phyloP scores from a whole-genome alignment of 2,888 invertebrate genomes.

The Oscheius onirici region DNA sequence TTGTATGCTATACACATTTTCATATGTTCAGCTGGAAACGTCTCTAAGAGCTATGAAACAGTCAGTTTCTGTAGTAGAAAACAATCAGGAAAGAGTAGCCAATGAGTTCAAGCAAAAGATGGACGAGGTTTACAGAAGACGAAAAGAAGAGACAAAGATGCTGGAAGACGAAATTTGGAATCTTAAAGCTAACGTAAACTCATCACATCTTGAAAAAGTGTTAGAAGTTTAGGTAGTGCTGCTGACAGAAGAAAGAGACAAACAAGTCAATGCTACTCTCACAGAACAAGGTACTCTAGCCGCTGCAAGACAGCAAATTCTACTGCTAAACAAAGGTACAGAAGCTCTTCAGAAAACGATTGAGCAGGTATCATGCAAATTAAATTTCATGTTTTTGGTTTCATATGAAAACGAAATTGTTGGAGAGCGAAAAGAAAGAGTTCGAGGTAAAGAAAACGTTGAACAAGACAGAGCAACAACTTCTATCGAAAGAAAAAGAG shows the following conservation, averaged over 20 bases:
- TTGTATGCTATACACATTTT: too few species aligned
- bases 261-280: constrained; percentile 37
- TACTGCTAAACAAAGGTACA: constrained; percentile 34
- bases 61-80: neutral
- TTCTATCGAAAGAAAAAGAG: constrained; percentile 9
- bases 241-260: constrained; percentile 44
- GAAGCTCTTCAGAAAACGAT: constrained; percentile 32
- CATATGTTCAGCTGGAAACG: neutral
- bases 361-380: constrained; percentile 32
- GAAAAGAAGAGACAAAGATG: constrained; percentile 36
- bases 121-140: constrained; percentile 24
- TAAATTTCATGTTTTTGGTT: neutral
- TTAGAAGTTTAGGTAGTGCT: constrained; percentile 37
- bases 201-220: neutral
- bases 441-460: constrained; percentile 25
- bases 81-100: neutral
- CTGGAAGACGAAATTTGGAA: constrained; percentile 53
- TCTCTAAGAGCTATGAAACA: neutral
- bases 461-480: constrained; percentile 36
- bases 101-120: constrained; percentile 24
- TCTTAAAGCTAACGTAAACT: constrained; percentile 49
- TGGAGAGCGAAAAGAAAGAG: constrained; percentile 31
- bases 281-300: constrained; percentile 33
- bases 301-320: constrained; percentile 40
- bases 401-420: constrained; percentile 32